A percentile compares a stretch with the other conserved stretches of the same genome.
phyloP scores from a whole-genome alignment of 1,140 invertebrate species.

The Pemphigus obesinymphae region DNA sequence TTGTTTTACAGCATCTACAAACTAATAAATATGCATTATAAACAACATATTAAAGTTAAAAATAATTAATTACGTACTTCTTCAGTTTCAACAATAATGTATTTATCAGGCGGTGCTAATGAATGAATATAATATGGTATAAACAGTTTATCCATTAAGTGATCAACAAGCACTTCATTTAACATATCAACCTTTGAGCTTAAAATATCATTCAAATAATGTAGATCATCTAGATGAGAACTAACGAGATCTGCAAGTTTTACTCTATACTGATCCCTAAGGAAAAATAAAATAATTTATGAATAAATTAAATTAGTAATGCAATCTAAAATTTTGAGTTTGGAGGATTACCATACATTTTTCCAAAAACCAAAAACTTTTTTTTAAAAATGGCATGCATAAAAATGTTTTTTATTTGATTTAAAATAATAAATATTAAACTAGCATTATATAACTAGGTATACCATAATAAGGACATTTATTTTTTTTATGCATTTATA shows the following conservation, averaged over 20 bases:
- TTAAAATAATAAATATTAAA: too few relatives aligned
- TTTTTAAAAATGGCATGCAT: too few relatives aligned
- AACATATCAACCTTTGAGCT: constrained; percentile 85
- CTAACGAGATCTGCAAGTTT: constrained; percentile 86
- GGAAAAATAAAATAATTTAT: constrained; percentile 49
- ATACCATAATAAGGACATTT: too few relatives aligned
- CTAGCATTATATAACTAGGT: too few relatives aligned
- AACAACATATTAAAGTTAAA: constrained; percentile 47
- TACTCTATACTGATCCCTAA: constrained; percentile 41
- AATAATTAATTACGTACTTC: constrained; percentile 49
- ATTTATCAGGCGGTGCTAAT: constrained; percentile 55
- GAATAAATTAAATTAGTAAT: neutral
- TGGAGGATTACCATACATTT: too few relatives aligned
- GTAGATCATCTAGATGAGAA: constrained; percentile 94
- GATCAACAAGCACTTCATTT: constrained; percentile 93
- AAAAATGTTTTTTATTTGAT: too few relatives aligned
- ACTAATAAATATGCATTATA: constrained; percentile 50
- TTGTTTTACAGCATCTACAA: constrained; percentile 38
- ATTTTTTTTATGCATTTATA: too few relatives aligned
- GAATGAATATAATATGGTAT: constrained; percentile 94
- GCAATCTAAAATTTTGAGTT: too few relatives aligned
- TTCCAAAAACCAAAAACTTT: too few relatives aligned
- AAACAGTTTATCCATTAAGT: constrained; percentile 86
- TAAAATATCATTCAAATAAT: constrained; percentile 97
- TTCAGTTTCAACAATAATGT: constrained; percentile 51